A percentile compares a stretch with the other conserved stretches of the same genome.
These are phyloP conservation scores for Panagrolaimus sp. DNA, from an alignment of 1,140 invertebrate species.

Conservation along the genomic window DNA sequence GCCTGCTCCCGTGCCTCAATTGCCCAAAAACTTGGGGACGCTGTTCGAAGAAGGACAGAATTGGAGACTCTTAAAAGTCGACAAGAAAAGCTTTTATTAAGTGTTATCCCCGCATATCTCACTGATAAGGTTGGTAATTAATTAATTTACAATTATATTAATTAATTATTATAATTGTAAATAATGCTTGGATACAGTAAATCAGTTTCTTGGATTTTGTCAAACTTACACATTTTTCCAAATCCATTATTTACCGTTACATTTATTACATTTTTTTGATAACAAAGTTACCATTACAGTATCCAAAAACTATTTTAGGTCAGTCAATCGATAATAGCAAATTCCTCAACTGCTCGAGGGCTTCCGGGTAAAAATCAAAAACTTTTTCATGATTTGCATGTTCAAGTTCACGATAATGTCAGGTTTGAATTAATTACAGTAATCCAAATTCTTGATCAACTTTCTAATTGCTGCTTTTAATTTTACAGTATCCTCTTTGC, in stretches of 20 bases:
- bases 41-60: conserved; percentile 54
- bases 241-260: too few relatives aligned
- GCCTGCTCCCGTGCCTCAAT: conserved; percentile 54
- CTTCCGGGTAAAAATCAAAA: conserved; percentile 46
- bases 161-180: too few relatives aligned
- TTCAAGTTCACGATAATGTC: conserved; percentile 80
- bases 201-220: too few relatives aligned
- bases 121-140: conserved; percentile 75
- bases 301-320: too few relatives aligned
- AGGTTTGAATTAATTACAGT: too few relatives aligned
- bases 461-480: too few relatives aligned
- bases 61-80: conserved; percentile 54
- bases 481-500: conserved; percentile 81
- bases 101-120: conserved; percentile 79
- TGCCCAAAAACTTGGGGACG: conserved; percentile 51
- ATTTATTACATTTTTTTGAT: too few relatives aligned
- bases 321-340: conserved; percentile 66
- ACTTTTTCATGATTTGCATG: conserved; percentile 73
- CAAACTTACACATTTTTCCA: too few relatives aligned
- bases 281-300: too few relatives aligned
- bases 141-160: too few relatives aligned
- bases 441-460: too few relatives aligned
- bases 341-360: conserved; percentile 21
- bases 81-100: conserved; percentile 73
- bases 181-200: too few relatives aligned